These are phyloP conservation scores for Mimas tiliae DNA, from an alignment of 2,888 invertebrate species.

Conservation along the genomic window DNA sequence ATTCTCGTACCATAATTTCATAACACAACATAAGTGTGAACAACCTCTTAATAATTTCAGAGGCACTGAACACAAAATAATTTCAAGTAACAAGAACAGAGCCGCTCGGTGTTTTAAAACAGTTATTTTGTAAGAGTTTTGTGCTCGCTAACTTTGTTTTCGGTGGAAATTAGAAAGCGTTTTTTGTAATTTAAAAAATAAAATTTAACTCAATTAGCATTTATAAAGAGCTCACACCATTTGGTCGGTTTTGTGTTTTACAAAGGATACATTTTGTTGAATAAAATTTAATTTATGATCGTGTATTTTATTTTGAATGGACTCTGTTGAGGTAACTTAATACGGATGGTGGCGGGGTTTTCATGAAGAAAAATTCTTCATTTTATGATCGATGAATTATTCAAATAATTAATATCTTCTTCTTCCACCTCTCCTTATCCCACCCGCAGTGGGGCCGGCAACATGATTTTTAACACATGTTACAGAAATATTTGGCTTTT, in stretches of 20 bases:
- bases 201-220: conserved; percentile 22
- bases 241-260: conserved; percentile 1
- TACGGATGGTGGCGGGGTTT: no score
- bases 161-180: conserved; percentile 18
- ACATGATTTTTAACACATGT: no score
- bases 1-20: neutral
- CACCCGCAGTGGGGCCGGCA: no score
- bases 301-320: neutral
- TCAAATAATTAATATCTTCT: no score
- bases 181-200: conserved; percentile 21
- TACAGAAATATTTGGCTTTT: no score
- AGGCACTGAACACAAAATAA: conserved; percentile 22
- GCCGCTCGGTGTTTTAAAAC: conserved; percentile 1
- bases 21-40: conserved; percentile 5
- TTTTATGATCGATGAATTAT: no score
- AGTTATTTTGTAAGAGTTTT: conserved; percentile 15
- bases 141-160: conserved; percentile 9
- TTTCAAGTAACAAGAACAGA: conserved; percentile 10
- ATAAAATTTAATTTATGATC: conserved; percentile 10
- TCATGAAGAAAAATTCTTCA: no score
- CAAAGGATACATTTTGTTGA: conserved; percentile 1
- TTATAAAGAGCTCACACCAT: conserved; percentile 16
- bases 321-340: no score
- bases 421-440: no score
- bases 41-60: conserved; percentile 19